Evolutionary conservation across 1,140 invertebrate genomes (phyloP), one percentile per base, ranked within the genome.

Genomic region (Polypedilum pembai): DNA sequence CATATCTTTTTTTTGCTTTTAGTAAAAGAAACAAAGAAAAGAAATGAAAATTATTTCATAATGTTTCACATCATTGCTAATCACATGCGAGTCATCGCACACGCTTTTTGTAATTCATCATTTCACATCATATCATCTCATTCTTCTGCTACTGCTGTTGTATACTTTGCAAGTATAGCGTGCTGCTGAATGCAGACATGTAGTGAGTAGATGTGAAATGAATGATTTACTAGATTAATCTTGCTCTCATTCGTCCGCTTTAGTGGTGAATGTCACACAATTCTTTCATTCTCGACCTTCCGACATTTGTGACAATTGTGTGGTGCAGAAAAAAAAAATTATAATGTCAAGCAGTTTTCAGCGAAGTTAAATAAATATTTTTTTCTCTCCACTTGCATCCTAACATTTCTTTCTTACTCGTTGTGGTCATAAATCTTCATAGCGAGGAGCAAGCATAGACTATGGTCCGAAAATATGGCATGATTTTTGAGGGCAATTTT

Each of bases 21-120:
- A 33, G 5, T n/a, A 33, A 5, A 33, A 33, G 24, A 56, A 56
- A 12, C 12, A n/a, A n/a, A n/a, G 15, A n/a, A n/a, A 15, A 56
- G n/a, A 56, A 56, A n/a, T 56, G n/a, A 56, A 56, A 56, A 56
- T 56, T 56, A 56, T 56, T 56, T 56, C 45, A 56, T 56, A 56
- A 56, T 56, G n/a, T 12, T 56, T 15, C 12, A 56, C 45, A 56
- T 56, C 45, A 56, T 56, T 56, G 45, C 45, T 56, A 56, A 56
- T 56, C 45, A 56, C n/a, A 56, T n/a, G 45, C 45, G 45, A 56
- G 45, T 56, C 45, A 56, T 56, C 45, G 45, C 45, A 56, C 45
- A 56, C 45, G 45, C 12, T 56, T 56, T 56, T 12, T 56, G 45
- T 56, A 56, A 56, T 56, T 56, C 45, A 56, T 56, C 45, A 56